These are phyloP conservation scores for Megalurothrips usitatus DNA, from an alignment of 2,888 invertebrate species.

Conservation along the genomic window DNA sequence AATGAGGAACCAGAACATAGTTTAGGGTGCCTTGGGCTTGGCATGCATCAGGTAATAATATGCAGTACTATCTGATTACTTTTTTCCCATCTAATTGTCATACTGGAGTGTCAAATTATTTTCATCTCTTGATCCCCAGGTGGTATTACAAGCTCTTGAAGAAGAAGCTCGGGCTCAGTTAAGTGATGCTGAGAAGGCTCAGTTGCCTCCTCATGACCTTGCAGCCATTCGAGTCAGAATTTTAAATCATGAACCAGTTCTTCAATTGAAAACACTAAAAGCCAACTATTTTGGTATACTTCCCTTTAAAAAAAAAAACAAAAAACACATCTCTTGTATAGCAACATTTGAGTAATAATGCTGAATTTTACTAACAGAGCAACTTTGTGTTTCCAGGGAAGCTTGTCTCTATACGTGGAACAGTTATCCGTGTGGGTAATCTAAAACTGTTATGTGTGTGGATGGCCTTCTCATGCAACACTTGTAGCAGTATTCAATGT, in stretches of 20 bases:
- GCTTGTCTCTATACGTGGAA: conserved; percentile 75
- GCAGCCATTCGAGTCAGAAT: conserved; percentile 56
- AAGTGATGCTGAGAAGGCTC: conserved; percentile 39
- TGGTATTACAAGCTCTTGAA: conserved; percentile 47
- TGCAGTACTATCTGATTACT: conserved; percentile 13
- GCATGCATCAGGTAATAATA: conserved; percentile 69
- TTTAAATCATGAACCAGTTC: conserved; percentile 60
- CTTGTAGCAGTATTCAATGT: conserved; percentile 63
- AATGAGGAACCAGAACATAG: conserved; percentile 61
- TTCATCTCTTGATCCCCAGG: conserved; percentile 33
- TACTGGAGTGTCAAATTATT: conserved; percentile 29
- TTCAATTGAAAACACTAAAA: conserved; percentile 64
- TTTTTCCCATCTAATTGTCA: conserved; percentile 16
- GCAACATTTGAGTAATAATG: neutral
- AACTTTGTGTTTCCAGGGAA: conserved; percentile 53
- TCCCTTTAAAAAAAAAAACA: conserved; percentile 31
- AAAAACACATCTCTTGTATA: neutral
- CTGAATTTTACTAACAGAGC: neutral
- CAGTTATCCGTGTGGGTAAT: conserved; percentile 74
- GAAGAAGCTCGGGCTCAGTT: conserved; percentile 47
- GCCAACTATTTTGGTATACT: conserved; percentile 65
- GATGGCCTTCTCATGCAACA: conserved; percentile 71
- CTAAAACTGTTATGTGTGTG: conserved; percentile 67
- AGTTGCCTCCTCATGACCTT: conserved; percentile 43
- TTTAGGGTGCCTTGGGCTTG: conserved; percentile 67